Conservation (phyloP, 2,888 invertebrate genomes). For the Zhengitettix transpicula region DNA sequence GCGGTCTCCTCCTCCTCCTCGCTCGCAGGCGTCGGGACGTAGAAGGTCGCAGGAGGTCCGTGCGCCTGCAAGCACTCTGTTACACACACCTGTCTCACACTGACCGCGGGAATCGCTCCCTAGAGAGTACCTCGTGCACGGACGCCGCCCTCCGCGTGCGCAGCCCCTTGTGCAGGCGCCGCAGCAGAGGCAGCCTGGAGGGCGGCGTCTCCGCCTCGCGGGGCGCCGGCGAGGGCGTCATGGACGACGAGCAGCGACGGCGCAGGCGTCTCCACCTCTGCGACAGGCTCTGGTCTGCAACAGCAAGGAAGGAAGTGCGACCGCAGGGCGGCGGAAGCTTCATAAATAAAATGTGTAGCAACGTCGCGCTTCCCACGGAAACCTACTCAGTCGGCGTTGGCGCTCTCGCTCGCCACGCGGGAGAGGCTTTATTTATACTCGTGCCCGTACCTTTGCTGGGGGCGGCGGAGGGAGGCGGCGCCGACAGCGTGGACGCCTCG, state of each 20-base stretch:
- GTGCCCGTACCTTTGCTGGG: no score
- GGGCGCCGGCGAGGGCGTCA: constrained; percentile 23
- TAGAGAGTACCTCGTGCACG: constrained; percentile 40
- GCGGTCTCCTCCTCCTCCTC: background rate
- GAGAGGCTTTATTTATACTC: no score
- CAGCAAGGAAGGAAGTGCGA: background rate
- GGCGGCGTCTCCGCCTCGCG: constrained; percentile 4
- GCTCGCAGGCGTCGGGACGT: constrained; percentile 43
- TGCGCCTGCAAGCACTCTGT: background rate
- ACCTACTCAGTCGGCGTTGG: no score
- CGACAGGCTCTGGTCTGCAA: constrained; percentile 55
- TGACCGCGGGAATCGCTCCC: background rate
- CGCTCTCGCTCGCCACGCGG: no score
- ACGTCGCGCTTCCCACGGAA: no score
- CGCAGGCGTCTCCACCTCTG: constrained; percentile 59
- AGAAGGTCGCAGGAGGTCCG: constrained; percentile 28
- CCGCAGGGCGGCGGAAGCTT: no score
- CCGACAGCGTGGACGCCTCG: no score
- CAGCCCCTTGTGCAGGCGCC: constrained; percentile 50
- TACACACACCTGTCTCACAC: background rate
- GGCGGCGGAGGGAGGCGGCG: no score
- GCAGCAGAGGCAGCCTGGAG: constrained; percentile 22
- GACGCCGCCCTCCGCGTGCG: constrained; percentile 47
- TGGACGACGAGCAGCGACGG: constrained; percentile 42
- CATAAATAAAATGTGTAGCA: no score